Evolutionary conservation across 2,888 invertebrate species (phyloP).

Genomic region (Ypsolopha sequella): DNA sequence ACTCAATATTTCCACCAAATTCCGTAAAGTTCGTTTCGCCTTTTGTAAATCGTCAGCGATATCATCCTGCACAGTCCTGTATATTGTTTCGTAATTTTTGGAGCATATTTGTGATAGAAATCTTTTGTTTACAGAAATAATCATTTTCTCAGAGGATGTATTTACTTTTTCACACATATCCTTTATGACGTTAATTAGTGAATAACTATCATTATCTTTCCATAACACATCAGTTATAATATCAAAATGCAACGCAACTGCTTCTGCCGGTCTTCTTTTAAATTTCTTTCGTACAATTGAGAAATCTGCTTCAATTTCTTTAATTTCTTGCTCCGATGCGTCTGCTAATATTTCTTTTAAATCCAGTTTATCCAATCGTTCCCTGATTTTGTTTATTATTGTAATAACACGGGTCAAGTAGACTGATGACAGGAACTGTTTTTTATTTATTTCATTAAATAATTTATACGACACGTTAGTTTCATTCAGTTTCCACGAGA

Average conservation of each 20-base stretch:
- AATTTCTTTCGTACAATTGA: slow-evolving; percentile 32
- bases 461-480: slow-evolving; percentile 28
- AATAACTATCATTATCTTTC: slow-evolving; percentile 27
- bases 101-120: slow-evolving; percentile 39
- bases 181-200: slow-evolving; percentile 29
- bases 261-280: slow-evolving; percentile 39
- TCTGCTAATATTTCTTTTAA: slow-evolving; percentile 16
- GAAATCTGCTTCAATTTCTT: slow-evolving; percentile 27
- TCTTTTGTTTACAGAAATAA: slow-evolving; percentile 34
- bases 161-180: slow-evolving; percentile 32
- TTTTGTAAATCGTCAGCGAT: slow-evolving; percentile 24
- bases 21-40: slow-evolving; percentile 28
- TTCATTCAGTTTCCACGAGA: slow-evolving; percentile 28
- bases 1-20: slow-evolving; percentile 26
- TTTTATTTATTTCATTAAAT: slow-evolving; percentile 40
- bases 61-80: slow-evolving; percentile 22
- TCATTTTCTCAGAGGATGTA: slow-evolving; percentile 23
- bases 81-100: slow-evolving; percentile 37
- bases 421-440: slow-evolving; percentile 31
- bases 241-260: slow-evolving; percentile 45
- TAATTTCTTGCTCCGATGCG: slow-evolving; percentile 21
- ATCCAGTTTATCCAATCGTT: slow-evolving; percentile 24
- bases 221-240: slow-evolving; percentile 39
- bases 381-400: slow-evolving; percentile 36
- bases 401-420: slow-evolving; percentile 45